Conservation (phyloP, 2,113 vertebrate species). For the Anarrhichthys ocellatus region DNA sequence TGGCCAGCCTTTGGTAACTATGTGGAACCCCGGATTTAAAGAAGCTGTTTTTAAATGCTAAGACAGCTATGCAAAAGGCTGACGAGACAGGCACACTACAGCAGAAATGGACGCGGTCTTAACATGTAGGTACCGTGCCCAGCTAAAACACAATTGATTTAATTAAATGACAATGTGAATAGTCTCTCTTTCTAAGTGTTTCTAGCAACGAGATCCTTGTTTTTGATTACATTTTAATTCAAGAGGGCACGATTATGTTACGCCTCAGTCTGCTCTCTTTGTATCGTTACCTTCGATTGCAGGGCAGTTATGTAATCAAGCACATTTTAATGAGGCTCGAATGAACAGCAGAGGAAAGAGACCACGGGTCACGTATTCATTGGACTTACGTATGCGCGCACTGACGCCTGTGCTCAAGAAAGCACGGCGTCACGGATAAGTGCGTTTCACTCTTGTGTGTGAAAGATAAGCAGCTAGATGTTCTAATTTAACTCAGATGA, state of each 20-base stretch:
- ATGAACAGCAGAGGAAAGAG: background rate
- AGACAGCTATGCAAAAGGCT: background rate
- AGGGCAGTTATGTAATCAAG: slow-evolving; percentile 44
- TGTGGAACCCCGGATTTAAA: background rate
- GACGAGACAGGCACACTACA: background rate
- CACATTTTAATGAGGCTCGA: slow-evolving; percentile 14
- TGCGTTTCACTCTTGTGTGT: slow-evolving; percentile 20
- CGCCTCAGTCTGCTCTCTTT: slow-evolving; percentile 6
- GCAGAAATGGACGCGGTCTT: background rate
- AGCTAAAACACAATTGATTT: background rate
- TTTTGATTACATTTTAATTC: background rate
- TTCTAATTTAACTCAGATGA: slow-evolving; percentile 18
- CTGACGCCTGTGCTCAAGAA: slow-evolving; percentile 6
- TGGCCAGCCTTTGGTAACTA: background rate
- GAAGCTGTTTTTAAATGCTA: background rate
- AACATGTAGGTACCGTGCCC: background rate
- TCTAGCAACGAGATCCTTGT: background rate
- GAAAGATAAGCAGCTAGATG: slow-evolving; percentile 49
- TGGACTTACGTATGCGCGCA: background rate
- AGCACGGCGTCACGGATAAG: slow-evolving; percentile 7
- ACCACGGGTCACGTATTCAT: slow-evolving; percentile 20
- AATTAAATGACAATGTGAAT: background rate
- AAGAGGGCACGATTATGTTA: background rate
- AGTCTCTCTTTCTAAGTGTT: background rate
- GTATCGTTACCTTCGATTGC: slow-evolving; percentile 6